Evolutionary conservation across 2,888 invertebrate species (phyloP), one percentile per base, ranked within the genome.

Genomic region (Empis stercorea): DNA sequence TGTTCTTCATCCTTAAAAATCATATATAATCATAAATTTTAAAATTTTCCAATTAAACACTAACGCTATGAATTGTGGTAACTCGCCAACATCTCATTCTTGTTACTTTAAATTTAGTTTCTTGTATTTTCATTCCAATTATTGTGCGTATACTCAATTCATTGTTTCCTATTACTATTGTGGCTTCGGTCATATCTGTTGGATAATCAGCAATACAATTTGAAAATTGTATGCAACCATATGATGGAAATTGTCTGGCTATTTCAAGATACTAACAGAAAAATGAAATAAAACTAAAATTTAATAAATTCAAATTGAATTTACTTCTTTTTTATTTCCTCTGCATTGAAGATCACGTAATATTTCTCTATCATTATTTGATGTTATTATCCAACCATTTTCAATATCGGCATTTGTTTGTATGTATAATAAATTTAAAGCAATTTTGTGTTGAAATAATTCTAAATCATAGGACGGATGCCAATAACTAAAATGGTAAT

Each of bases 11-110:
- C 23, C 23, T 27, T 2, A n/a, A n/a, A n/a, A n/a, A n/a, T n/a
- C n/a, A n/a, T n/a, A n/a, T n/a, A n/a, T 27, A 27, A 27, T 4
- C 5, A 20, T 20, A 20, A 20, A 20, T 6, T 27, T 27, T 6
- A 27, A 27, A 4, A 27, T 7, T 20, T 20, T 27, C 2, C 23
- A 6, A 6, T 16, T 15, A 6, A 7, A 16, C 4, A 65, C 75
- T 76, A 67, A 85, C 84, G 56, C 73, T 72, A 63, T 86, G 84
- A 57, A 84, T 73, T 2, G 91, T 87, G 16, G 92, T 93, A 43
- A 97, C 92, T 57, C 96, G 78, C 97, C 97, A 99, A 61, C 95
- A 95, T 49, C 92, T 78, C 86, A 97, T 96, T 57, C 96, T 75
- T 1, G 95, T 96, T 36, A 96, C 92, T 68, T 91, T 88, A 67